Base-by-base conservation (phyloP, 1,140 invertebrate species). In the Paraescarpia echinospica region DNA sequence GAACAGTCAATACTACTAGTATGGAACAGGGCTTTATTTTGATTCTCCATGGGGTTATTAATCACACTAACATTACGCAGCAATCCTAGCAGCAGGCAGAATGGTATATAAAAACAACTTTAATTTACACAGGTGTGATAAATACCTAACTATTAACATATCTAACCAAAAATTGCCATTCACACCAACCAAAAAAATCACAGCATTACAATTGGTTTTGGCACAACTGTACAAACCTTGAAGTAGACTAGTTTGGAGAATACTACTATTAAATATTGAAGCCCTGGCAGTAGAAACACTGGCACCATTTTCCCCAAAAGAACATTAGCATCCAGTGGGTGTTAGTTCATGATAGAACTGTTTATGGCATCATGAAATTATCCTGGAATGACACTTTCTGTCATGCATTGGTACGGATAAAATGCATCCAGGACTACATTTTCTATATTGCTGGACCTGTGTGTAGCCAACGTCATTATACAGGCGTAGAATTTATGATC, bases 21-120 rank as follows among this genome's bases (percentile, higher is more conserved):
- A 77, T 77, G 59, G 59, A 77, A 77, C 59, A 77, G 59, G 59
- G 59, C 59, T 77, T 77, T 77, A 77, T 77, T 77, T 77, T 77
- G 9, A 27, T 22, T 77, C 22, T 27, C 12, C 59, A 6, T 14
- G 22, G 59, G 59, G 59, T 77, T 77, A 77, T 77, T 77, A 77
- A 77, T 77, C 59, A 77, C 59, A 77, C 59, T 77, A 77, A 77
- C 59, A 77, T 77, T 18, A 77, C 59, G 59, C 59, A 77, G 59
- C 59, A 77, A 77, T 77, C 59, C 59, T 77, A 77, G 59, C 59
- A 77, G 59, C 59, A 77, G 59, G 59, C 59, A 77, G 59, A 77
- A 77, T 77, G 59, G 59, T 77, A 77, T 77, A 77, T 77, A 77
- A 77, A 77, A 77, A 77, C 59, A 77, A 77, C 59, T 77, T 77